Percentiles rank a stretch among this genome's conserved stretches.
These are phyloP conservation scores for Zapornia atra DNA, from an alignment of 2,113 vertebrate genomes.

Conservation along the genomic window DNA sequence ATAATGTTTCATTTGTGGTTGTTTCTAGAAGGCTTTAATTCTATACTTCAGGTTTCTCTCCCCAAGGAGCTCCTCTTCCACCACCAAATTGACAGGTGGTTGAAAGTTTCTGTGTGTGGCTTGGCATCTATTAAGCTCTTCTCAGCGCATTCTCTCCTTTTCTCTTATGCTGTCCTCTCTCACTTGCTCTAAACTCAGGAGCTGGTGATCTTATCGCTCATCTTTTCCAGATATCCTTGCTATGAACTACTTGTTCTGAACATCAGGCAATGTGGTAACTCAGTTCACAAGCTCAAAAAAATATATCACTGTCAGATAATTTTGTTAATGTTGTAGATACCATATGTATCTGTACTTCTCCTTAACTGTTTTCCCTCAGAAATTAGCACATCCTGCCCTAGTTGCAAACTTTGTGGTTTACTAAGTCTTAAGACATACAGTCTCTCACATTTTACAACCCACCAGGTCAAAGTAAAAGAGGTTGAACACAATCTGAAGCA, in stretches of 20 bases:
- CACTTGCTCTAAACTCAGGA: not conserved
- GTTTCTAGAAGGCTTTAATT: not conserved
- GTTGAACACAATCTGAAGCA: constrained; percentile 2
- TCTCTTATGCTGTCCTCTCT: not conserved
- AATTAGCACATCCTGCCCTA: not conserved
- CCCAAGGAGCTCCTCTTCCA: not conserved
- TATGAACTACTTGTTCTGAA: constrained; percentile 28
- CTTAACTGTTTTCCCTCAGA: not conserved
- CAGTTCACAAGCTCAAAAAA: not conserved
- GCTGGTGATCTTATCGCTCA: not conserved
- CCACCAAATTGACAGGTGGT: not conserved
- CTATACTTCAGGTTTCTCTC: not conserved
- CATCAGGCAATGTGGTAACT: not conserved
- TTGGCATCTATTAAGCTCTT: not conserved
- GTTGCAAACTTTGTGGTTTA: not conserved
- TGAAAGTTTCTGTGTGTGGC: not conserved
- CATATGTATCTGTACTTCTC: fast-evolving
- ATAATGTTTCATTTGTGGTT: not conserved
- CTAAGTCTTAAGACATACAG: not conserved
- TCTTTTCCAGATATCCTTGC: constrained; percentile 15
- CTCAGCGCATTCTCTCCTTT: not conserved
- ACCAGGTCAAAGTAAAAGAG: not conserved
- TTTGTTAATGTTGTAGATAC: not conserved
- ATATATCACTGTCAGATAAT: not conserved
- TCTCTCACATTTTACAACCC: not conserved